Evolutionary conservation across 2,888 invertebrate species (phyloP), one percentile per base, ranked within the genome.

Genomic region (Platerodrilus igneus): DNA sequence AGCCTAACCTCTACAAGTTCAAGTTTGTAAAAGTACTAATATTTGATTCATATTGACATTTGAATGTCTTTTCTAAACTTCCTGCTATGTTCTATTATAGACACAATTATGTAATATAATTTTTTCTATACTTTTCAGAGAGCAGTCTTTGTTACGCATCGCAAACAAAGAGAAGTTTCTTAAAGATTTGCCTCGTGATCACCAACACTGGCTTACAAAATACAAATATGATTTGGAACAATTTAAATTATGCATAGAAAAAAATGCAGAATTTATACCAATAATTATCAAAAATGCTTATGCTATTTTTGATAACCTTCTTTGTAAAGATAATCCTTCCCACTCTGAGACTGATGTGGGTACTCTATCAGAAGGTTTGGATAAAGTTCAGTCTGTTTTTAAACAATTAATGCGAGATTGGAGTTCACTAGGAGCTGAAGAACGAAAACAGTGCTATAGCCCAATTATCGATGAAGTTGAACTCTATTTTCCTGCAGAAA

Each of bases 361-460:
- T 42, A 53, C 58, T 31, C 21, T 69, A 64, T 52, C 61, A 11
- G 64, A 67, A 45, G 78, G 79, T 56, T 76, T 82, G 63, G 83
- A 84, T 55, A 84, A 95, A 76, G 91, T 96, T 19, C 89, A 92
- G 65, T 88, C 90, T 10, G 92, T 94, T 2, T 70, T 99, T 51
- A 94, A 95, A 65, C 95, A 97, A 66, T 79, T 99, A 57, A 91
- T 91, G n/a, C 75, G 99, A 0, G 99, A 99, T 63, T 99, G 99
- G 99, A 92, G 92, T 57, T 72, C 73, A 1, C 81, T 84, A 48
- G 95, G 96, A 0, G 79, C 78, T 0, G 71, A 75, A 3, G 96
- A 97, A 67, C 71, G 96, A 16, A 74, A 79, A 21, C 83, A 88
- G 36, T 94, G 93, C 57, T 97, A 96, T 64, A 77, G 79, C 48